Base-by-base conservation (phyloP, 2,797 vertebrate genomes). In the Peromyscus aztecus region DNA sequence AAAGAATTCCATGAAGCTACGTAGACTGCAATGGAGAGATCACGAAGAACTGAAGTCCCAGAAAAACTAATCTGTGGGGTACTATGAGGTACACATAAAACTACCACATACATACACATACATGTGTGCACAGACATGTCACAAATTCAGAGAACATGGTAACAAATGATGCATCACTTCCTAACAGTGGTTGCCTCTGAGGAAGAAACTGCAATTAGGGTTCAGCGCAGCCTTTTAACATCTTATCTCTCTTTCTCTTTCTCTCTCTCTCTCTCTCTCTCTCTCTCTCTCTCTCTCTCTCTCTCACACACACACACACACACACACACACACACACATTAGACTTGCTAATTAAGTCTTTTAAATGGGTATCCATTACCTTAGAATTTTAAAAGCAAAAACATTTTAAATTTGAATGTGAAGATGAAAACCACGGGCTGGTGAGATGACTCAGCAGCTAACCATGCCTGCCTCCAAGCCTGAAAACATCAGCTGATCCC, bases 221-320 rank as follows among this genome's bases (percentile, higher is more conserved):
- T 40, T 89, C 31, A 78, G 85, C 61, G 34, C 67, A 46, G 46
- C 73, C 85, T 85, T 97, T 94, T 77, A 57, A 77, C 71, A 65
- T 91, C 85, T 91, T 13, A 1, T 78, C 46, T 31, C 63, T 31
- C 63, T 27, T 2, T 61, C 34, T 71, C 65, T 67, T 13, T n/a
- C 65, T 69, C 31, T 69, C 69, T 71, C 8, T 71, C 69, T 71
- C 17, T 71, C 69, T 37, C 5, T 80, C 49, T 40, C 4, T 37
- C 34, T 71, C 19, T 34, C 65, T 65, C 12, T 67, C 65, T 67
- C 29, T 40, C 37, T 73, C 9, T 73, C 69, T 73, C 10, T 40
- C n/a, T 23, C 69, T 8, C 81, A 43, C 52, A 14, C 52, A 52
- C 52, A 14, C 52, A 52, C 52, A 52, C 57, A 37, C 78, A 81